Evolutionary conservation across 2,113 vertebrate species (phyloP).

Genomic region (Sigmodon hispidus): DNA sequence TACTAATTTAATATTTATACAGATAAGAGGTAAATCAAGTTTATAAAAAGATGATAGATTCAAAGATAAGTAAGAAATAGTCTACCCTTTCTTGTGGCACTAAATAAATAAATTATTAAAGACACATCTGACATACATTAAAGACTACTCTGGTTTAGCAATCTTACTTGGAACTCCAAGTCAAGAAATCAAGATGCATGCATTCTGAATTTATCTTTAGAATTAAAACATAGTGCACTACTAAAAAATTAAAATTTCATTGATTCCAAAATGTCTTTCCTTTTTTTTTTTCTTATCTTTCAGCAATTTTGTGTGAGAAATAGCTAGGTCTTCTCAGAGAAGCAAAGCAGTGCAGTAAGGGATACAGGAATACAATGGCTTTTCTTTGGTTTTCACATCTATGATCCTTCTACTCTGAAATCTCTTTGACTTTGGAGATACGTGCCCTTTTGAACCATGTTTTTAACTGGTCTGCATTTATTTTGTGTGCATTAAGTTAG

Average conservation of each 20-base stretch:
- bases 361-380: no score
- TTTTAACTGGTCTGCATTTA: background rate
- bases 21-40: background rate
- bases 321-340: constrained; percentile 6
- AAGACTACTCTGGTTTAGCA: constrained; percentile 45
- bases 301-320: constrained; percentile 1
- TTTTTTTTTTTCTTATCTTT: constrained; percentile 3
- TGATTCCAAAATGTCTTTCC: constrained; percentile 13
- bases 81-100: background rate
- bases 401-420: background rate
- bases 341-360: background rate
- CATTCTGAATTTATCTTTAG: background rate
- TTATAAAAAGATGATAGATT: background rate
- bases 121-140: constrained; percentile 17
- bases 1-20: constrained; percentile 20
- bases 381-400: background rate
- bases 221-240: background rate
- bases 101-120: constrained; percentile 67
- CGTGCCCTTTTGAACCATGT: constrained; percentile 5
- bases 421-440: constrained; percentile 34
- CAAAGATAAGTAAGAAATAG: background rate
- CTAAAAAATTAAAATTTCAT: constrained; percentile 53
- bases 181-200: background rate
- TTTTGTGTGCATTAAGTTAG: constrained; percentile 22
- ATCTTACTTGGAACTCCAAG: constrained; percentile 36